Percentiles rank a stretch among this genome's conserved stretches.
Evolutionary conservation across 2,113 vertebrate genomes (phyloP).

Genomic region (Ciconia maguari): DNA sequence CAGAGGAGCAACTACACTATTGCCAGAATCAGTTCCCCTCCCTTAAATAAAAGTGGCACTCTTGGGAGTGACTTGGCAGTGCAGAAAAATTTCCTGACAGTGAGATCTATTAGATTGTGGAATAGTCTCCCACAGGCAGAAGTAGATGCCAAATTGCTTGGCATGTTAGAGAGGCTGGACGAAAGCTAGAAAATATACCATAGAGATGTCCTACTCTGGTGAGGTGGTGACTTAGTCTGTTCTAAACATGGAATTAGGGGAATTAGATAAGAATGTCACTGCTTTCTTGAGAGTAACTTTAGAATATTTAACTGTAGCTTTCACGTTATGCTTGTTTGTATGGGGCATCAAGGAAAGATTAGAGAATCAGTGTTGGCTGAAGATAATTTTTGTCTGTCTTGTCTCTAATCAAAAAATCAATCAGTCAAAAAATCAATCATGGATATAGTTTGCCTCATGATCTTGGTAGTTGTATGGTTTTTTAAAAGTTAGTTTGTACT

Average conservation of each 20-base stretch:
- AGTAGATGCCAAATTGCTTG: conserved; percentile 54
- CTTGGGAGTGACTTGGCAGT: conserved; percentile 53
- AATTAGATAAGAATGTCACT: background rate
- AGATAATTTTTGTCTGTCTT: background rate
- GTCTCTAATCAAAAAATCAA: background rate
- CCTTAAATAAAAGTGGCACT: conserved; percentile 67
- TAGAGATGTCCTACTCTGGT: background rate
- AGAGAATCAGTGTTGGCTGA: background rate
- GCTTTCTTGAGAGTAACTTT: background rate
- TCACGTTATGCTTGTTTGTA: background rate
- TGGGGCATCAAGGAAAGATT: background rate
- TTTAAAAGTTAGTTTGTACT: background rate
- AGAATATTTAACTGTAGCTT: background rate
- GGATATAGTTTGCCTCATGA: background rate
- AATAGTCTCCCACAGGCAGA: conserved; percentile 49
- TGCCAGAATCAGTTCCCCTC: conserved; percentile 66
- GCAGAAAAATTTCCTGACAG: conserved; percentile 60
- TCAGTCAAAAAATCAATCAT: too few relatives aligned
- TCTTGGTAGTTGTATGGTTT: background rate
- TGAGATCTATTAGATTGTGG: conserved; percentile 65
- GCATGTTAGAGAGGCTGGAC: conserved; percentile 13
- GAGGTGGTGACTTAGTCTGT: background rate
- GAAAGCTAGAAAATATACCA: background rate
- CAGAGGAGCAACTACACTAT: conserved; percentile 23
- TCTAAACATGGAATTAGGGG: background rate